A percentile compares a stretch with the other conserved stretches of the same genome.
phyloP scores from a whole-genome alignment of 2,113 vertebrate species.

The Crotalus tigris region DNA sequence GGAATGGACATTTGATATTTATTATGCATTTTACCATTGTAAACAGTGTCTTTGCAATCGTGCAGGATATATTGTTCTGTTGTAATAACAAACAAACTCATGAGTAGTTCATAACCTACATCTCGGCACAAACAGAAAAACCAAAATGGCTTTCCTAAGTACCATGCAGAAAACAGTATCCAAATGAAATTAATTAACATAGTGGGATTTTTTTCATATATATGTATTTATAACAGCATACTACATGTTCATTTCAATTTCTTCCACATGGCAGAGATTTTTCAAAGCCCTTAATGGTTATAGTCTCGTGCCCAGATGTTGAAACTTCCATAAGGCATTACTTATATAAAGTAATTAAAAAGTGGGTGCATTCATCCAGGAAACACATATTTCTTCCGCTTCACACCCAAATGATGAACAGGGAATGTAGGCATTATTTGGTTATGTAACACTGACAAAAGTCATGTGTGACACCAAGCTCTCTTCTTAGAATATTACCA shows the following conservation, averaged over 20 bases:
- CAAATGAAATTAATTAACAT: not conserved
- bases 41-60: not conserved
- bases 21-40: not conserved
- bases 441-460: constrained; percentile 4
- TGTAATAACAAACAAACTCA: not conserved
- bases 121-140: not conserved
- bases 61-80: not conserved
- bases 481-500: not conserved
- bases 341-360: not conserved
- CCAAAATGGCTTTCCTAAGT: not conserved
- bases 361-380: not conserved
- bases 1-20: not conserved
- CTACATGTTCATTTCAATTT: not conserved
- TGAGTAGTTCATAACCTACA: not conserved
- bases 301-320: not conserved
- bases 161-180: not conserved
- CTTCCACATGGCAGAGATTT: not conserved
- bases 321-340: not conserved
- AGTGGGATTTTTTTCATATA: not conserved
- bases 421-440: not conserved
- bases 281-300: not conserved
- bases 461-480: not conserved
- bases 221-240: not conserved
- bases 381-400: not conserved
- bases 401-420: not conserved